These are phyloP conservation scores for Buathra laborator DNA, from an alignment of 2,888 invertebrate genomes.

Conservation along the genomic window DNA sequence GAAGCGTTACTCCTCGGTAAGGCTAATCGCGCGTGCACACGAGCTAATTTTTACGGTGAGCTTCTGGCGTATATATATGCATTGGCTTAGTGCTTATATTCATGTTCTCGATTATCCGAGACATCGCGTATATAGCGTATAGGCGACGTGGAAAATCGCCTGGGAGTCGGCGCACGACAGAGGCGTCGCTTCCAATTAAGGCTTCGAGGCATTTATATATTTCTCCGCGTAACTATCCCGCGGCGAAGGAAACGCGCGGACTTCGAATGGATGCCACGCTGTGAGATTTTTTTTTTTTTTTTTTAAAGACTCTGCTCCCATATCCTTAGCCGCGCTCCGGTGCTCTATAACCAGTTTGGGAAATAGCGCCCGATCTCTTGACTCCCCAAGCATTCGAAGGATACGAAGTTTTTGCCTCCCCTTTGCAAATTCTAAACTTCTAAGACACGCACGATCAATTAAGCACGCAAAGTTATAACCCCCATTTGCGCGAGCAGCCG, in stretches of 20 bases:
- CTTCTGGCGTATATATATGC: not conserved
- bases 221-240: constrained; percentile 43
- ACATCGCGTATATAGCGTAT: constrained; percentile 6
- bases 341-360: constrained; percentile 11
- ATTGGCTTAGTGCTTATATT: not conserved
- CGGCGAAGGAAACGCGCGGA: constrained; percentile 8
- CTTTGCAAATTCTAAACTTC: constrained; percentile 5
- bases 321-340: not conserved
- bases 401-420: not conserved
- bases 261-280: constrained; percentile 43
- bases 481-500: not conserved
- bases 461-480: constrained; percentile 18
- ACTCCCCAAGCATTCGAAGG: constrained; percentile 6
- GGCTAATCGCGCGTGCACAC: constrained; percentile 49
- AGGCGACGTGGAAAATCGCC: not conserved
- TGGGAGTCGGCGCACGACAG: constrained; percentile 28
- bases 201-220: constrained; percentile 66
- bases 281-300: constrained; percentile 4
- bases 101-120: constrained; percentile 19
- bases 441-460: constrained; percentile 33
- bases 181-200: constrained; percentile 67
- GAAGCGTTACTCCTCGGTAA: constrained; percentile 8
- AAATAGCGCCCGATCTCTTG: constrained; percentile 3
- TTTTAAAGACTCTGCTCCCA: not conserved
- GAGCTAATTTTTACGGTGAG: constrained; percentile 9